phyloP scores from a whole-genome alignment of 2,113 vertebrate genomes.

The Hipposideros armiger region DNA sequence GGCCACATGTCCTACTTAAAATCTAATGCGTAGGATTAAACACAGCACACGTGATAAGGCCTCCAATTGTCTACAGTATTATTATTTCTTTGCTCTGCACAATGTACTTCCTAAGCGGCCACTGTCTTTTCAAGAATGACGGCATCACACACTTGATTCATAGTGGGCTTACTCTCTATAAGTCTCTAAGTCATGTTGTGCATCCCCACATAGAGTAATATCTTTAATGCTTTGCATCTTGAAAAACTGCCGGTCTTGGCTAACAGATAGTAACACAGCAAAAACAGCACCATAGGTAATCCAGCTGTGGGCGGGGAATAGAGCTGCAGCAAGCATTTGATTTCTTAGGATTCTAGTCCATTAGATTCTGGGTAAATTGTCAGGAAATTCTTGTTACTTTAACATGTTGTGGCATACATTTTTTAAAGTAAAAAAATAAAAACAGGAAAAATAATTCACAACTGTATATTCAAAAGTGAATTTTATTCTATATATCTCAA shows the following conservation, averaged over 20 bases:
- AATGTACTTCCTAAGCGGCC: neutral
- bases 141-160: neutral
- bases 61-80: neutral
- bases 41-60: neutral
- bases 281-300: neutral
- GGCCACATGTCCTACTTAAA: neutral
- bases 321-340: neutral
- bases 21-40: neutral
- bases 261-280: neutral
- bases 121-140: neutral
- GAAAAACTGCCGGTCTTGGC: neutral
- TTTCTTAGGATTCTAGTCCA: neutral
- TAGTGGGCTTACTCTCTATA: neutral
- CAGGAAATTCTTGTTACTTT: conserved; percentile 21
- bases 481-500: conserved; percentile 21
- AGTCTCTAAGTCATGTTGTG: neutral
- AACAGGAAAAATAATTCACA: neutral
- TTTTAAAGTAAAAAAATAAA: neutral
- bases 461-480: neutral
- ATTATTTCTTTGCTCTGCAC: neutral
- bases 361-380: neutral
- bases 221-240: neutral
- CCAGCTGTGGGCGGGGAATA: neutral
- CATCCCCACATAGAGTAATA: neutral
- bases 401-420: neutral